A percentile compares a stretch with the other conserved stretches of the same genome.
Conservation (phyloP, 2,888 invertebrate genomes). For the Scaptomyza parva region DNA sequence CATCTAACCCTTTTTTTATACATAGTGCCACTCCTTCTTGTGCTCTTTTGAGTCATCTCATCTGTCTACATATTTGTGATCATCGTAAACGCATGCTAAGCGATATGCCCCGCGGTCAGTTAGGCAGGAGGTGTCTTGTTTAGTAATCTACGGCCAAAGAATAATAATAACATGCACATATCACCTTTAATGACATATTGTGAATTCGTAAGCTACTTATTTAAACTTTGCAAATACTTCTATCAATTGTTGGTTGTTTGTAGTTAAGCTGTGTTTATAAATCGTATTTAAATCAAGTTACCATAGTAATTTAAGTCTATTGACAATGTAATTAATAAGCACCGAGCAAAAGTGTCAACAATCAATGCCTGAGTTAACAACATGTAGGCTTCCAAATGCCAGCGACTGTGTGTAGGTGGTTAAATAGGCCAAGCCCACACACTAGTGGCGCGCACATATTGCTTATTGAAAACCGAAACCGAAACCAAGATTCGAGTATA, state of each 20-base stretch:
- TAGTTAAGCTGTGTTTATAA: slow-evolving; percentile 23
- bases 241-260: slow-evolving; percentile 15
- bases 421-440: slow-evolving; percentile 50
- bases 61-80: no score
- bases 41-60: no score
- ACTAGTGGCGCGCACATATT: slow-evolving; percentile 22
- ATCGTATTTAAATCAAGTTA: slow-evolving; percentile 30
- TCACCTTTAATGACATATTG: not conserved
- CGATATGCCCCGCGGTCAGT: no score
- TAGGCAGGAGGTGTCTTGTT: no score
- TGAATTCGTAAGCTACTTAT: not conserved
- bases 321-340: slow-evolving; percentile 72
- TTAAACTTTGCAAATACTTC: slow-evolving; percentile 8
- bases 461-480: slow-evolving; percentile 58
- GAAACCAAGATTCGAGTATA: slow-evolving; percentile 31
- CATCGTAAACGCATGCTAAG: no score
- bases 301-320: slow-evolving; percentile 46
- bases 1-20: no score
- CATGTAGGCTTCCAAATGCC: slow-evolving; percentile 10
- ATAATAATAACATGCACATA: no score
- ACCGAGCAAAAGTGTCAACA: slow-evolving; percentile 39
- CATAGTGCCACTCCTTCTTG: no score
- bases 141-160: no score
- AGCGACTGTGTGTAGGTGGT: slow-evolving; percentile 5
- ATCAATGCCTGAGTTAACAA: slow-evolving; percentile 38